Conservation (phyloP, 1,140 invertebrate genomes). For the Chlorops oryzae region DNA sequence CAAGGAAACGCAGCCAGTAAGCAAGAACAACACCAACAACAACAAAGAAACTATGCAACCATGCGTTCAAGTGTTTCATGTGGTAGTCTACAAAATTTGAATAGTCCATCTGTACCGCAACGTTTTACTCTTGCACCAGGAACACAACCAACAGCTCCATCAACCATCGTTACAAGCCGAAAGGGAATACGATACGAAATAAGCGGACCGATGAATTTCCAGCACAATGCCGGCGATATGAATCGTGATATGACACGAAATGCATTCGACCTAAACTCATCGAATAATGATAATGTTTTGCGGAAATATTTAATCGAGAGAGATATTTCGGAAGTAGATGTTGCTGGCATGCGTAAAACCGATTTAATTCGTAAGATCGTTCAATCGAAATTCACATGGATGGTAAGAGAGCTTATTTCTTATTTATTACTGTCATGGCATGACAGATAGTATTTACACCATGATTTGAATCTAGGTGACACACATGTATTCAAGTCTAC, state of each 20-base stretch:
- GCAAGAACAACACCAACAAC: neutral
- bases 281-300: slow-evolving; percentile 33
- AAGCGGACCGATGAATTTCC: slow-evolving; percentile 36
- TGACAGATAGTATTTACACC: neutral
- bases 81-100: slow-evolving; percentile 25
- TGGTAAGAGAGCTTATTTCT: slow-evolving; percentile 26
- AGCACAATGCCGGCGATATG: slow-evolving; percentile 37
- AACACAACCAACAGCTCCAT: slow-evolving; percentile 12
- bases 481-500: neutral
- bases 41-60: slow-evolving; percentile 9
- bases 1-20: neutral
- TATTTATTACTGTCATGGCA: too few species aligned
- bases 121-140: slow-evolving; percentile 16
- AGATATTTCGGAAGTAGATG: slow-evolving; percentile 32
- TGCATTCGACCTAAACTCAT: slow-evolving; percentile 30
- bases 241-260: slow-evolving; percentile 36
- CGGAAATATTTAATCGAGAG: slow-evolving; percentile 42
- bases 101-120: slow-evolving; percentile 27
- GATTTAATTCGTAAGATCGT: slow-evolving; percentile 36
- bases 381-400: slow-evolving; percentile 38
- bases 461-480: neutral
- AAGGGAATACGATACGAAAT: slow-evolving; percentile 42
- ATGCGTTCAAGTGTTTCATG: slow-evolving; percentile 29
- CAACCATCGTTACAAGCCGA: slow-evolving; percentile 23
- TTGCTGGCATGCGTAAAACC: slow-evolving; percentile 23